phyloP scores from a whole-genome alignment of 1,140 invertebrate species.

The Daktulosphaira vitifoliae region DNA sequence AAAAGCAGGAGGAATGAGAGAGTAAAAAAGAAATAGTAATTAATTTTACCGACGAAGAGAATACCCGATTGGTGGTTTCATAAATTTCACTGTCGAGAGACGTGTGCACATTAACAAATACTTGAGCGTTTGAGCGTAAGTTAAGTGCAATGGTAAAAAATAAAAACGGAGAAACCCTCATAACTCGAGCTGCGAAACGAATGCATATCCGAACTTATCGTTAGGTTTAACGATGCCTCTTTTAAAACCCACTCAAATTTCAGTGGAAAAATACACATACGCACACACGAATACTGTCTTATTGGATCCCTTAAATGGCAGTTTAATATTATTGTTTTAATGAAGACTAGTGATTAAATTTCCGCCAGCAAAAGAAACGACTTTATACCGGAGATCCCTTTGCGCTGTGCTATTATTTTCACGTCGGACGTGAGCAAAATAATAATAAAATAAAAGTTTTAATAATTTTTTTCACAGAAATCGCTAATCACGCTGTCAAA shows the following conservation, averaged over 20 bases:
- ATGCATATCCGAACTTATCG: not conserved
- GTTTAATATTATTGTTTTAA: no score
- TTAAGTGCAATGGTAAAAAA: not conserved
- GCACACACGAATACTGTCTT: no score
- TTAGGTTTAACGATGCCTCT: not conserved
- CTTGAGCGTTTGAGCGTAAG: not conserved
- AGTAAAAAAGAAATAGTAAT: constrained; percentile 3
- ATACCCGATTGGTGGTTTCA: not conserved
- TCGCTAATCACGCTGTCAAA: no score
- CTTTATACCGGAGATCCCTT: no score
- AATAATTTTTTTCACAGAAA: constrained; percentile 10
- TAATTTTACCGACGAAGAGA: not conserved
- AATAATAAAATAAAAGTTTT: constrained; percentile 1
- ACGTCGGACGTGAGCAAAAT: constrained; percentile 16
- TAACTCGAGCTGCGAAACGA: no score
- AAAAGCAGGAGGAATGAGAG: not conserved
- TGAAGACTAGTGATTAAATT: no score
- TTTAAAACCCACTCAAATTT: not conserved
- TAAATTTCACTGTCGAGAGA: constrained; percentile 1
- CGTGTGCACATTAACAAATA: not conserved
- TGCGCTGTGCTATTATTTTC: not conserved
- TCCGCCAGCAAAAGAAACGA: no score
- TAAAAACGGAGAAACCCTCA: not conserved
- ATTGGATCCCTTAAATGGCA: no score
- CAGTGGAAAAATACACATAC: no score